These are phyloP conservation scores for Holacanthella duospinosa DNA, from an alignment of 2,888 invertebrate genomes.

Conservation along the genomic window DNA sequence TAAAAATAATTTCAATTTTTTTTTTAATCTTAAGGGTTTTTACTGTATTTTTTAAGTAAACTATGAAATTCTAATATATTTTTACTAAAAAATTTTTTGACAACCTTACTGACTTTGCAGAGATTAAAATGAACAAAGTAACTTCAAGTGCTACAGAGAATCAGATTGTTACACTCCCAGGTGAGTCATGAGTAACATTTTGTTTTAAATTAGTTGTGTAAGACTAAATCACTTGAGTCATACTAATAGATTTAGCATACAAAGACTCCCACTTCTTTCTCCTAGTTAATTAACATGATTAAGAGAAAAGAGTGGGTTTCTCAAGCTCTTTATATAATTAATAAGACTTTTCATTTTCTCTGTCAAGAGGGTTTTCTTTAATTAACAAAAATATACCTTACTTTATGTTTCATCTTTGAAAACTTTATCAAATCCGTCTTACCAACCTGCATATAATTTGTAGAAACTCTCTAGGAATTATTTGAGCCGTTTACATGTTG, in stretches of 20 bases:
- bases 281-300: background rate
- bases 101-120: slow-evolving; percentile 19
- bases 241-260: no score
- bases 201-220: background rate
- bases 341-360: background rate
- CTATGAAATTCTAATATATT: no score
- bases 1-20: no score
- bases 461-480: no score
- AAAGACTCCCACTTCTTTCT: background rate
- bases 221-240: slow-evolving; percentile 1
- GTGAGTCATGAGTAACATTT: slow-evolving; percentile 14
- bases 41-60: no score
- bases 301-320: background rate
- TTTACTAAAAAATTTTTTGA: no score
- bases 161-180: slow-evolving; percentile 35
- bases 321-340: background rate
- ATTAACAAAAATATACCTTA: background rate
- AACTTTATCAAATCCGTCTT: no score
- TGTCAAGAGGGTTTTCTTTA: background rate
- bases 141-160: slow-evolving; percentile 35
- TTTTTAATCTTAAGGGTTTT: no score
- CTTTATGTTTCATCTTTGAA: background rate
- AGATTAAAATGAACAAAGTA: slow-evolving; percentile 32
- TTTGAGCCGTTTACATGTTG: no score
- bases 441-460: no score